Percentiles rank a stretch among this genome's conserved stretches.
These are phyloP conservation scores for Rhyacichthys aspro DNA, from an alignment of 2,797 vertebrate species.

Conservation along the genomic window DNA sequence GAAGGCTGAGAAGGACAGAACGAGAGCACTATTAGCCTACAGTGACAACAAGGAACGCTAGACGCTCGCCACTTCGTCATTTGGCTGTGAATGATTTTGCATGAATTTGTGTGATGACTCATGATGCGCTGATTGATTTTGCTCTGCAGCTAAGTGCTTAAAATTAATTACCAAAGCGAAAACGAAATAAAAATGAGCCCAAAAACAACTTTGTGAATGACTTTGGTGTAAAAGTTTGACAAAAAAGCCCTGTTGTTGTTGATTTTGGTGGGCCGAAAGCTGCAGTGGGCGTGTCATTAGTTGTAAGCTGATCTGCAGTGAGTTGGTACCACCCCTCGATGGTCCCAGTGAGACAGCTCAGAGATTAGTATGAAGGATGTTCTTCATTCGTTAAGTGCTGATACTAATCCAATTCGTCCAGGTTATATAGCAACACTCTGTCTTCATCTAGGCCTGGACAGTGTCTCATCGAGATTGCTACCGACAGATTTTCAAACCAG, in stretches of 20 bases:
- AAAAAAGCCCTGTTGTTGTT: conserved; percentile 24
- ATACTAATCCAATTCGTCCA: conserved; percentile 65
- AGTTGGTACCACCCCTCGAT: conserved; percentile 48
- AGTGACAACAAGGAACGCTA: conserved; percentile 66
- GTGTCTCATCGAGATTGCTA: conserved; percentile 44
- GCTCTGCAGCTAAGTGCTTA: conserved; percentile 66
- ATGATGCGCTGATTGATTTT: conserved; percentile 61
- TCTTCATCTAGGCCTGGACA: conserved; percentile 50
- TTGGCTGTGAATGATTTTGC: conserved; percentile 76
- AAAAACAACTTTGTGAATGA: conserved; percentile 42
- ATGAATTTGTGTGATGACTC: conserved; percentile 75
- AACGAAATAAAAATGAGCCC: conserved; percentile 13
- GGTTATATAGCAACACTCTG: conserved; percentile 64
- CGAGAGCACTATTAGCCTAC: conserved; percentile 57
- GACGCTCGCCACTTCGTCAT: conserved; percentile 60
- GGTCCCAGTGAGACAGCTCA: conserved; percentile 54
- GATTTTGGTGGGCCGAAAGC: conserved; percentile 38
- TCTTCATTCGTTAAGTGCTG: conserved; percentile 76
- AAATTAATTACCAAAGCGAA: conserved; percentile 58
- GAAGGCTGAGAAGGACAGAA: conserved; percentile 42
- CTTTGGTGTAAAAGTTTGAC: conserved; percentile 39
- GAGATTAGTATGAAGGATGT: conserved; percentile 74
- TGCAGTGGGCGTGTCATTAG: conserved; percentile 62
- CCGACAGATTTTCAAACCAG: conserved; percentile 64
- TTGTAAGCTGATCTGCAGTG: conserved; percentile 57